These are phyloP conservation scores for Brachionus plicatilis DNA, from an alignment of 1,140 invertebrate genomes.

Conservation along the genomic window DNA sequence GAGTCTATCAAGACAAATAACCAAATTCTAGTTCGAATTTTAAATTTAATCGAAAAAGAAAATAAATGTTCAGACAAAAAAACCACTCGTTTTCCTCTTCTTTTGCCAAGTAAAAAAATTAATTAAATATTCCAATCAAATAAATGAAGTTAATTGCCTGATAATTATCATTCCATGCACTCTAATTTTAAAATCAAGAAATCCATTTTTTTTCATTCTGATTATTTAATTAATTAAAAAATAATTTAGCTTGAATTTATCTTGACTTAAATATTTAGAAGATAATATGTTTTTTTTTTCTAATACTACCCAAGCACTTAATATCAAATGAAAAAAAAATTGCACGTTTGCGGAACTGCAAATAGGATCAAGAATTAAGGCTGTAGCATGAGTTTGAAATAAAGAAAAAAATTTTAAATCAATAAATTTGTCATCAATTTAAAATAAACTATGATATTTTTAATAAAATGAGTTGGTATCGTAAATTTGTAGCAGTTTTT, in stretches of 20 bases:
- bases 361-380: background rate
- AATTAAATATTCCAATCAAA: background rate
- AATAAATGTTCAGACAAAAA: background rate
- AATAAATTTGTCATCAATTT: background rate
- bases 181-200: background rate
- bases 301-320: background rate
- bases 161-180: background rate
- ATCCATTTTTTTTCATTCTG: background rate
- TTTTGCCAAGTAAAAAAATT: background rate
- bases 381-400: background rate
- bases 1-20: background rate
- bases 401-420: background rate
- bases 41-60: background rate
- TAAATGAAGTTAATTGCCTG: background rate
- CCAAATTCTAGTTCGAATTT: background rate
- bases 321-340: background rate
- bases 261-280: no score
- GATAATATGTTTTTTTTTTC: background rate
- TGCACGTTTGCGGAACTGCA: background rate
- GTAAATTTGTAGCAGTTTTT: background rate
- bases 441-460: background rate
- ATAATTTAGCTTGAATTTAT: no score
- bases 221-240: no score
- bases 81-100: background rate
- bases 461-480: background rate